phyloP scores from a whole-genome alignment of 2,888 invertebrate genomes.

The Epirrhoe tristata region DNA sequence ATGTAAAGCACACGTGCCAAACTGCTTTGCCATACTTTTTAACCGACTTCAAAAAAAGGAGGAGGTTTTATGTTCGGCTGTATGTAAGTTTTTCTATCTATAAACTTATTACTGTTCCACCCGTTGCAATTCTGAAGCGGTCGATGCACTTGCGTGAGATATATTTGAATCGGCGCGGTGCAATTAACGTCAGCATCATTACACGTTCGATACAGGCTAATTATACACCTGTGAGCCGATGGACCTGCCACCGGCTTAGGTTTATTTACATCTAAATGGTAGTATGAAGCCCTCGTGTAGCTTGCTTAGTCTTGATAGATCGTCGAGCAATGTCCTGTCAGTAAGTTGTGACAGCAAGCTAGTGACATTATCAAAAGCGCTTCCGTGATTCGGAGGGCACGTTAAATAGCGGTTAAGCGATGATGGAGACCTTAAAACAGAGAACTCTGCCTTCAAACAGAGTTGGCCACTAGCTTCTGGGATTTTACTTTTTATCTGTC shows the following conservation, averaged over 20 bases:
- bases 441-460: too few relatives aligned
- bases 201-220: slow-evolving; percentile 67
- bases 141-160: slow-evolving; percentile 65
- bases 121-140: slow-evolving; percentile 53
- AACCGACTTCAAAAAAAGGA: too few relatives aligned
- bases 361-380: too few relatives aligned
- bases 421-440: too few relatives aligned
- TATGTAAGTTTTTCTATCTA: slow-evolving; percentile 7
- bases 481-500: too few relatives aligned
- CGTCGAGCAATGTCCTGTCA: too few relatives aligned
- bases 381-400: too few relatives aligned
- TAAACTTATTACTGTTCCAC: slow-evolving; percentile 23
- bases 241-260: slow-evolving; percentile 9
- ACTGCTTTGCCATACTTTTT: background rate
- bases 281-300: background rate
- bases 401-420: too few relatives aligned
- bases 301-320: too few relatives aligned
- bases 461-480: too few relatives aligned
- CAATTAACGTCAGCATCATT: slow-evolving; percentile 69
- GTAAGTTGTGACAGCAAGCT: too few relatives aligned
- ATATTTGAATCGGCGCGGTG: slow-evolving; percentile 67
- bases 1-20: background rate
- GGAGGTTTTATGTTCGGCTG: too few relatives aligned
- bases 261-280: slow-evolving; percentile 3
- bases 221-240: slow-evolving; percentile 52